Evolutionary conservation across 2,113 vertebrate species (phyloP), one percentile per base, ranked within the genome.

Genomic region (Notiomystis cincta): DNA sequence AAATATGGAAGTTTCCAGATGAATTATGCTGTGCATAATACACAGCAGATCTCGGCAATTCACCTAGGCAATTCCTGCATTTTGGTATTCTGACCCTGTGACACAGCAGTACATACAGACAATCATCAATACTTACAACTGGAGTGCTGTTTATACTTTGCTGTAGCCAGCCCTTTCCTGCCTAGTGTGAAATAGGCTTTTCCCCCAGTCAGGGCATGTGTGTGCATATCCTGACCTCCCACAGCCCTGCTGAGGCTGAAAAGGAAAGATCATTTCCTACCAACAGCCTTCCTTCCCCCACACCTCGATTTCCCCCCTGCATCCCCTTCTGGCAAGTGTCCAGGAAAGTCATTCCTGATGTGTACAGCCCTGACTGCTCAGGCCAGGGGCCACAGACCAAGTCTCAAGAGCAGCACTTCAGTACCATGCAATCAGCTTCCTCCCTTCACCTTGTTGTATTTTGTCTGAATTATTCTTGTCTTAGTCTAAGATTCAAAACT

Each of bases 241-340:
- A 28, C 4, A 7, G 73, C 19, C 38, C 60, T 76, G 50, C 50
- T 35, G n/a, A 58, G 60, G 77, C 56, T 28, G 65, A 53, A 77
- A 10, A 61, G 60, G 38, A 42, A 87, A 30, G 65, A 73, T 67
- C 0, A 20, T 67, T 94, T 87, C 77, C 51, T 84, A 44, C 45
- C 38, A 7, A 5, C 2, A 21, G 30, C n/a, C 37, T 33, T 57
- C 45, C 45, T 62, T 33, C 35, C 56, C 20, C 15, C 1, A 5
- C 33, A 24, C 2, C 1, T 4, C 3, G 11, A 57, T 53, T 51
- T 3, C 3, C 10, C 23, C 15, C 5, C 18, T 45, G 0, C 11
- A 4, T 67, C 69, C 42, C 50, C 27, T 45, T 70, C 54, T 15
- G 27, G 44, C 38, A 15, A 1, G 10, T 48, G 10, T 50, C 56